Conservation (phyloP, 1,140 invertebrate genomes). For the Nymphalis io region DNA sequence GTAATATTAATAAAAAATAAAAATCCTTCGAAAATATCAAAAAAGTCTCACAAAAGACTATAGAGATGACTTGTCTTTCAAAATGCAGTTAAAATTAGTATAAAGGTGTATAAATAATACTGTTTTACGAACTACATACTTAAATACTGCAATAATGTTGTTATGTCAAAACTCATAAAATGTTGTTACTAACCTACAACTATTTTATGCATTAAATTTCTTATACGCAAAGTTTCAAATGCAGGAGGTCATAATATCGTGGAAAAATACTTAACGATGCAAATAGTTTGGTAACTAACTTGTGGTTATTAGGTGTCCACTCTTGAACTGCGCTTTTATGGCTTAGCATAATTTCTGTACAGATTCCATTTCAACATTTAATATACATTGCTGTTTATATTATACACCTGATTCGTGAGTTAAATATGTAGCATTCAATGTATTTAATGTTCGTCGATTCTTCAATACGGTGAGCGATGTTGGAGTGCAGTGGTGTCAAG, state of each 20-base stretch:
- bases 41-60: neutral
- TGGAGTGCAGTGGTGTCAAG: conserved; percentile 40
- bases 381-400: conserved; percentile 9
- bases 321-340: conserved; percentile 24
- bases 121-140: neutral
- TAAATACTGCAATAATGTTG: neutral
- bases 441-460: neutral
- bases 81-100: conserved; percentile 14
- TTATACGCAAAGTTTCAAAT: conserved; percentile 22
- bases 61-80: neutral
- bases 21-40: neutral
- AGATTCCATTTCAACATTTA: neutral
- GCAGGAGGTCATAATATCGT: conserved; percentile 45
- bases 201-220: neutral
- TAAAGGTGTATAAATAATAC: conserved; percentile 1
- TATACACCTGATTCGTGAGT: neutral
- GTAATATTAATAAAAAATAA: neutral
- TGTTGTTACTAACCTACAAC: neutral
- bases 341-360: neutral
- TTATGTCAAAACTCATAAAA: neutral
- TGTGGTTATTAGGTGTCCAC: conserved; percentile 53
- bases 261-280: conserved; percentile 62
- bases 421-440: conserved; percentile 8
- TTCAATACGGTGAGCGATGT: conserved; percentile 28
- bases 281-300: conserved; percentile 64